Conservation (phyloP, 1,140 invertebrate genomes). For the Drosophila oshimai region DNA sequence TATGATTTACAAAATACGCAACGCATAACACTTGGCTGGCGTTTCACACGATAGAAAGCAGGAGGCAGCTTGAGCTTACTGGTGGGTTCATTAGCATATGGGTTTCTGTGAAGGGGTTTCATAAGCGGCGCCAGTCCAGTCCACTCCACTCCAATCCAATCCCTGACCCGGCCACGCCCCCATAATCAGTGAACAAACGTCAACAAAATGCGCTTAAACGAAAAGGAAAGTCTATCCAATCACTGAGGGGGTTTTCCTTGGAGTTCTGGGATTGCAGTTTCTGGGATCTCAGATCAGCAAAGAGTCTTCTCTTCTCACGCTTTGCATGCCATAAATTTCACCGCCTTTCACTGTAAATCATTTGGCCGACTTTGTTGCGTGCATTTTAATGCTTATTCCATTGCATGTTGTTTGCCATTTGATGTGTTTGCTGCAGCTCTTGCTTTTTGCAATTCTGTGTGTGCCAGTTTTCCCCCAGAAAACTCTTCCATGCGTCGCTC, state of each 20-base stretch:
- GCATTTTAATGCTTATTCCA: conserved; percentile 65
- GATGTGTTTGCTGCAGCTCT: conserved; percentile 19
- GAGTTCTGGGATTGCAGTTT: conserved; percentile 1
- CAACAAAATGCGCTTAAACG: conserved; percentile 1
- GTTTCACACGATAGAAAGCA: conserved; percentile 66
- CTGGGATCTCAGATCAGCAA: neutral
- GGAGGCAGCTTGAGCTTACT: conserved; percentile 14
- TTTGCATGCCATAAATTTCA: conserved; percentile 75
- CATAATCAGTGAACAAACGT: neutral
- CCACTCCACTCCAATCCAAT: conserved; percentile 1
- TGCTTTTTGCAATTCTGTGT: conserved; percentile 55
- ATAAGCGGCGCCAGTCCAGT: conserved; percentile 29
- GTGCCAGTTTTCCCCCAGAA: conserved; percentile 61
- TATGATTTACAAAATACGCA: conserved; percentile 67
- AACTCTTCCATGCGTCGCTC: conserved; percentile 57
- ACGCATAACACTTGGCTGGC: conserved; percentile 30
- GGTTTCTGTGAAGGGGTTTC: conserved; percentile 54
- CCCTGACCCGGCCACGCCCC: conserved; percentile 21
- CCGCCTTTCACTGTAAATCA: conserved; percentile 77
- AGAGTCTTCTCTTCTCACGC: conserved; percentile 60
- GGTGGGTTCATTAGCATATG: conserved; percentile 53
- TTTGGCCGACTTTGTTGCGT: conserved; percentile 69
- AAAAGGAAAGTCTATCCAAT: conserved; percentile 62
- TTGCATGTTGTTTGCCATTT: conserved; percentile 68
- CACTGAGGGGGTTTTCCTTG: neutral